A percentile compares a stretch with the other conserved stretches of the same genome.
Evolutionary conservation across 1,140 invertebrate species (phyloP).

Genomic region (Drosophila littoralis): DNA sequence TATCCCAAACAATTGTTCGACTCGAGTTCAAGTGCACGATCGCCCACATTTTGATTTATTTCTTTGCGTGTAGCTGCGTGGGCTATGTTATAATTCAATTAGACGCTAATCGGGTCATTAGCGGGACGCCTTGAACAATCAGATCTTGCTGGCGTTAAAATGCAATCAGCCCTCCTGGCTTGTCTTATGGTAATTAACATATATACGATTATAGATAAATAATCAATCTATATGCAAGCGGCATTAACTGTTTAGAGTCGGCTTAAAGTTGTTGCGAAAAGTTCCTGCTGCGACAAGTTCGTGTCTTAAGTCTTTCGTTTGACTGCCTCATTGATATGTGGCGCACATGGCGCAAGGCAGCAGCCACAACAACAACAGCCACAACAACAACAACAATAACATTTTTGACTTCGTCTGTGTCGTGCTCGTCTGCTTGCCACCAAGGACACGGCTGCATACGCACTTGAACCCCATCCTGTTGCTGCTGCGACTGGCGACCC

Average conservation of each 20-base stretch:
- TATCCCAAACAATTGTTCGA: constrained; percentile 41
- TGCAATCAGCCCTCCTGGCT: constrained; percentile 48
- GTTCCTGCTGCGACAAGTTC: constrained; percentile 74
- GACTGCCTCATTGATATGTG: constrained; percentile 27
- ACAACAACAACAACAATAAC: constrained; percentile 14
- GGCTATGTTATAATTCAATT: constrained; percentile 70
- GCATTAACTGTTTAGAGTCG: constrained; percentile 68
- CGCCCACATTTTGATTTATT: constrained; percentile 40
- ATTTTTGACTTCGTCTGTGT: neutral
- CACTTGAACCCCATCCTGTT: constrained; percentile 64
- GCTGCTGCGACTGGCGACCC: constrained; percentile 46
- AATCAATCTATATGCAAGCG: constrained; percentile 77
- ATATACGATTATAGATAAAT: constrained; percentile 51
- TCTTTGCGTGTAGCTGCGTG: constrained; percentile 49
- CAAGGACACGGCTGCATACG: constrained; percentile 65
- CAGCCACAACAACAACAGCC: constrained; percentile 25
- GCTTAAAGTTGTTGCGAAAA: constrained; percentile 56
- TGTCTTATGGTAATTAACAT: constrained; percentile 47
- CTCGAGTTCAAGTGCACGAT: constrained; percentile 68
- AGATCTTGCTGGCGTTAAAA: constrained; percentile 39
- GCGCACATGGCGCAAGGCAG: constrained; percentile 5
- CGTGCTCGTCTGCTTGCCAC: constrained; percentile 62
- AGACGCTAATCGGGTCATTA: constrained; percentile 70
- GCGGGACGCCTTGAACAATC: constrained; percentile 29
- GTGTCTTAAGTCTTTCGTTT: constrained; percentile 69